Evolutionary conservation across 2,888 invertebrate genomes (phyloP), one percentile per base, ranked within the genome.

Genomic region (Cataglyphis altisquamis): DNA sequence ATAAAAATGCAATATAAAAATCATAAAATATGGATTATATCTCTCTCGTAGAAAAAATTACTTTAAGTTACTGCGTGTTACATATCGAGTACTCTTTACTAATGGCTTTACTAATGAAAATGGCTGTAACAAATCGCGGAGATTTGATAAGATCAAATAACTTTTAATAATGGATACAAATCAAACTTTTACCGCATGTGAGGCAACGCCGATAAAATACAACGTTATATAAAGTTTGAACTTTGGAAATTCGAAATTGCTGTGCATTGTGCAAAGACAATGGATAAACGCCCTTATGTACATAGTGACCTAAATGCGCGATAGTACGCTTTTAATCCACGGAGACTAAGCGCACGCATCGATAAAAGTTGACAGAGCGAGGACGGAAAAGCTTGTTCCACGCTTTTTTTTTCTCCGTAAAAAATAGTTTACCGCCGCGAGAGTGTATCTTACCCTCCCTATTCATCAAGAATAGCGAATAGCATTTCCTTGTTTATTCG

Each of bases 281-380:
- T 85, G 80, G 75, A 36, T 52, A 25, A 72, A 66, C 8, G n/a
- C 29, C 78, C 5, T 18, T 32, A 67, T 66, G 83, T 55, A 45
- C 82, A 75, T 70, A 64, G 57, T 83, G 87, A 89, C 87, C 87
- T 75, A 89, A 89, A 90, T 89, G 74, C 62, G 73, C 84, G 77
- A 39, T 74, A 82, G 85, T 63, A 75, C 73, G 73, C 72, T 87
- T 89, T 90, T 86, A 88, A 90, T 90, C 66, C 70, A 4, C 36
- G 70, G 64, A 86, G 84, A 89, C 82, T 70, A 73, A 74, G 83
- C 66, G 73, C 75, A 77, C 77, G 85, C 86, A 82, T 88, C 84
- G 81, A 88, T 88, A 85, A 88, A 87, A 66, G 74, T 63, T 78
- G 67, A 62, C 62, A 41, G 10, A 77, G 29, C 32, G 52, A 12